Evolutionary conservation across 2,888 invertebrate genomes (phyloP), one percentile per base, ranked within the genome.

Genomic region (Molorchus minor): DNA sequence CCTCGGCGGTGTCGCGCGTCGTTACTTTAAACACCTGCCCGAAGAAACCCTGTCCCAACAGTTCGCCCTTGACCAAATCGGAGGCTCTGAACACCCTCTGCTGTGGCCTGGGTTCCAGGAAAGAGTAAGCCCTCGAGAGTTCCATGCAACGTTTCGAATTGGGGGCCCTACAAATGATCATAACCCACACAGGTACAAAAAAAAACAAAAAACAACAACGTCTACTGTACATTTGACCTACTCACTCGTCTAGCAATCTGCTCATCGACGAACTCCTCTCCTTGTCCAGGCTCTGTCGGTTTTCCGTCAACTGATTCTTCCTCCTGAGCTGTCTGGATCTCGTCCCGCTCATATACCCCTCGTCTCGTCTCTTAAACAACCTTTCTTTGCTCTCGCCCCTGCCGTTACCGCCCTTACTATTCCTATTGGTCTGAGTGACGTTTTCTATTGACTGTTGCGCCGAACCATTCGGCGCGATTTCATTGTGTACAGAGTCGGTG

Each of bases 11-110:
- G 69, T 91, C 89, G 49, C 91, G 87, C 77, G 96, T 96, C 0
- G 94, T 96, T 55, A 96, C 95, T 83, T 94, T 91, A 80, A 88
- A 93, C 58, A 92, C 94, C 79, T 95, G 93, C 1, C 97, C 97
- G 80, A 96, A 97, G 82, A 96, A 97, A 0, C 97, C 97, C 73
- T 93, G 91, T 2, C 96, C 96, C 10, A 96, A 82, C 3, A 96
- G 84, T 78, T 96, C 95, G 30, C 96, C 96, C 82, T 91, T 84
- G 13, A 95, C 88, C 49, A 97, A 82, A 82, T 97, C 97, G 16
- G 90, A 88, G n/a, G 95, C 93, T 2, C 96, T 86, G 81, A 97
- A 97, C 59, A 96, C 94, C 54, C 92, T 84, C 82, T 88, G 82
- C 81, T 86, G 80, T 77, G 82, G 83, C 67, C 84, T 81, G 0